Conservation (phyloP, 2,113 vertebrate species). For the Pipra filicauda region DNA sequence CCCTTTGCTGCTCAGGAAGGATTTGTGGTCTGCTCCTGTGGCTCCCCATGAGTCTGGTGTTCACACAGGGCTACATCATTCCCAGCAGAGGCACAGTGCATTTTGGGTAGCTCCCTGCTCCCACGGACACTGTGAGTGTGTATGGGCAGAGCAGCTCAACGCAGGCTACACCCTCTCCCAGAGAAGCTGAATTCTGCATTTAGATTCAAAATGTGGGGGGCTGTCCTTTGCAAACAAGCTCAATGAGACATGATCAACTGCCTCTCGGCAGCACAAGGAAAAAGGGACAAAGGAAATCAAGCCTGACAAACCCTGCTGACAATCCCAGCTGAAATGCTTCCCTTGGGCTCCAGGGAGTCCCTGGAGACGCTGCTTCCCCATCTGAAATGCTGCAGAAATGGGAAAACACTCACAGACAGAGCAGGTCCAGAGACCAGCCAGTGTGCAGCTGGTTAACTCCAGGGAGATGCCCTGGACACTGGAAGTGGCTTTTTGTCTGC, state of each 20-base stretch:
- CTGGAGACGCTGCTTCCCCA: not conserved
- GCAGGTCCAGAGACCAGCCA: not conserved
- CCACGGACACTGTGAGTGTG: accelerated
- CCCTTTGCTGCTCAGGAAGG: not conserved
- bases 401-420: not conserved
- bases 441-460: not conserved
- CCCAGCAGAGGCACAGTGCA: not conserved
- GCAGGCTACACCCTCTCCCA: not conserved
- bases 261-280: not conserved
- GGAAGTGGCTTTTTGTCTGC: not conserved
- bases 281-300: not conserved
- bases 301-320: not conserved
- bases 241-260: not conserved
- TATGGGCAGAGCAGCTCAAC: not conserved
- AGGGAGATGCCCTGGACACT: not conserved
- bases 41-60: not conserved
- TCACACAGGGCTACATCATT: not conserved
- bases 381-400: not conserved
- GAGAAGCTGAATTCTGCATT: not conserved
- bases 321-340: not conserved
- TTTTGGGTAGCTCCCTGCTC: not conserved
- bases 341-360: not conserved
- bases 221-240: not conserved
- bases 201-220: not conserved
- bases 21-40: not conserved